Conservation (phyloP, 2,113 vertebrate species). For the Megaceryle maxima region DNA sequence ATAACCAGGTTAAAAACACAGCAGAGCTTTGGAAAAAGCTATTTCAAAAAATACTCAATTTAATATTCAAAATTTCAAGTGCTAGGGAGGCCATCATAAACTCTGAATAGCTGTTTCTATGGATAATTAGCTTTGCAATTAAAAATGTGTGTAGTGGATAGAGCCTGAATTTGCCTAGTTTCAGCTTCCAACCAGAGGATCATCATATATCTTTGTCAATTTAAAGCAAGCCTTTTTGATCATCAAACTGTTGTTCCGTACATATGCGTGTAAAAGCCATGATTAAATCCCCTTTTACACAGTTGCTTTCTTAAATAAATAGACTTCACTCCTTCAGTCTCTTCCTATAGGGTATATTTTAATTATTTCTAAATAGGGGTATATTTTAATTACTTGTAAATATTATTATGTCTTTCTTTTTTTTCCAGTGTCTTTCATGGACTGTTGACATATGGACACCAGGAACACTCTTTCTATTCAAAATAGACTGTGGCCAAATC, state of each 20-base stretch:
- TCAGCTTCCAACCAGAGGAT: not conserved
- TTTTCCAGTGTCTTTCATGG: not conserved
- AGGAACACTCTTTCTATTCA: not conserved
- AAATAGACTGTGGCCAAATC: not conserved
- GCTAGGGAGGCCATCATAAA: constrained; percentile 15
- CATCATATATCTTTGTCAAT: constrained; percentile 14
- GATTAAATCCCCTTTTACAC: not conserved
- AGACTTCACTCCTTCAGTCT: not conserved
- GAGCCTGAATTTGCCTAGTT: constrained; percentile 8
- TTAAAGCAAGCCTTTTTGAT: not conserved
- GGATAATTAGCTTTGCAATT: constrained; percentile 12
- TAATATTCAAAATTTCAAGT: constrained; percentile 44
- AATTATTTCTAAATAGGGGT: not conserved
- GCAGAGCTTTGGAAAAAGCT: not conserved
- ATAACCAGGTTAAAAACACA: constrained; percentile 23
- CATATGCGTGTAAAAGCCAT: not conserved
- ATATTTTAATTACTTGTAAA: not conserved
- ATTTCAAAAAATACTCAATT: constrained; percentile 6
- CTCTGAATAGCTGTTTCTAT: constrained; percentile 41
- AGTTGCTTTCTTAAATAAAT: not conserved
- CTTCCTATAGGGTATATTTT: not conserved
- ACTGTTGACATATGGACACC: not conserved
- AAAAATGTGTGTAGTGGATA: constrained; percentile 34
- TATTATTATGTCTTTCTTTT: not conserved
- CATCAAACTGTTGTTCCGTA: not conserved